Base-by-base conservation (phyloP, 2,888 invertebrate genomes). In the Stenichneumon culpator region DNA sequence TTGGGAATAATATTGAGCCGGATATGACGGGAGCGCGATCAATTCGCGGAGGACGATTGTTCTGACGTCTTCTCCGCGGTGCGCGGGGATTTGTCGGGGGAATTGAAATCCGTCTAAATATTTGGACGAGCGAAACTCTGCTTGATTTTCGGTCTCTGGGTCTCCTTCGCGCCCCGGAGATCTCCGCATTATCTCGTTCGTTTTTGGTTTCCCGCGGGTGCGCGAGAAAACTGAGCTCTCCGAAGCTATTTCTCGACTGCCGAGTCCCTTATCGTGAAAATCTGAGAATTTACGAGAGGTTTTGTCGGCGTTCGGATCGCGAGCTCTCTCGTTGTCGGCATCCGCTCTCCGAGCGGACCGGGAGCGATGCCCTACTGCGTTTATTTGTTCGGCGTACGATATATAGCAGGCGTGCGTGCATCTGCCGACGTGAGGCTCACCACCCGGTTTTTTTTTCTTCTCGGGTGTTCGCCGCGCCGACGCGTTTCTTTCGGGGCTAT, bases 301-400 rank as follows among this genome's bases (percentile, higher is more conserved):
- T 50, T 36, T 63, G 25, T 50, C 22, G 68, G 19, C 36, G 16
- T 47, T 36, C 73, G 44, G 50, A 60, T 50, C 22, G 67, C 65
- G 67, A 79, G 67, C 44, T 60, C 16, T 63, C 67, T 68, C 57
- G 82, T 63, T 75, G 75, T 79, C 60, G 82, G 74, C 72, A 74
- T 57, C 57, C 9, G 50, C 50, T 47, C 22, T 50, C 47, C 73
- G 79, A 79, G 79, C 60, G 44, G 63, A 63, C 52, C 68, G 82
- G 79, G 82, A 68, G 79, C 85, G 79, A 80, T 72, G 82, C 80
- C 82, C 85, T 52, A 77, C 68, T 67, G 25, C 79, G 85, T 86
- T 86, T 86, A 83, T 86, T 86, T 86, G 79, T 82, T 73, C 68
- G 77, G 77, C 68, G 82, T 47, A 72, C 72, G 50, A 47, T 73